Base-by-base conservation (phyloP, 2,113 vertebrate genomes). In the Notiomystis cincta region DNA sequence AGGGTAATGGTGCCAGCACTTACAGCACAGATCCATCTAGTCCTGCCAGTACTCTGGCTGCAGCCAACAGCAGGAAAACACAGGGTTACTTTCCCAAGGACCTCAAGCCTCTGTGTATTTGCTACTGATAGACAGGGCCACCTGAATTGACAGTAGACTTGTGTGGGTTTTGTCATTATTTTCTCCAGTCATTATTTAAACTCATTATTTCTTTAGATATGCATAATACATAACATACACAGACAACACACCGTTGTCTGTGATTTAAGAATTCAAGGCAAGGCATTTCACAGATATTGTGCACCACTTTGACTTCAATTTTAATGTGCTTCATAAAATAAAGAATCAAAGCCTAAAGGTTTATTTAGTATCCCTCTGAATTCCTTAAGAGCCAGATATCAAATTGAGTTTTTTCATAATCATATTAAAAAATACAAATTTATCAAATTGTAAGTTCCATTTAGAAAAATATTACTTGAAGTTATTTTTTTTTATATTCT, bases 71-170 rank as follows among this genome's bases (percentile, higher is more conserved):
- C 17, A 56, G 35, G 15, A 57, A 73, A 66, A 78, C 3, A 19
- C 9, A 44, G 16, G 3, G 13, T 9, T 62, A 7, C 27, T 27
- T 62, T 66, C 33, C 65, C 24, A 84, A 35, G 21, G 28, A 79
- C 2, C 57, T 58, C 0, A 0, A 54, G 13, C 14, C 28, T 66
- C 56, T 7, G 1, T 19, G 7, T 27, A 42, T 78, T 84, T 84
- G n/a, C 23, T 66, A 25, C 50, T 37, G 21, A 81, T 47, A 66
- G 17, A 58, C 14, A 66, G 14, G 3, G 6, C 6, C 65, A 53
- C 18, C 33, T 15, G 23, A 85, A 84, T 0, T 60, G 13, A 35
- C 7, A 19, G 14, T 58, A 31, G 19, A 51, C 69, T 95, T 89
- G 16, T 24, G 27, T n/a, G 8, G 5, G 2, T 7, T 86, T 86